Conservation (phyloP, 2,888 invertebrate species). For the Chrysina gloriosa region DNA sequence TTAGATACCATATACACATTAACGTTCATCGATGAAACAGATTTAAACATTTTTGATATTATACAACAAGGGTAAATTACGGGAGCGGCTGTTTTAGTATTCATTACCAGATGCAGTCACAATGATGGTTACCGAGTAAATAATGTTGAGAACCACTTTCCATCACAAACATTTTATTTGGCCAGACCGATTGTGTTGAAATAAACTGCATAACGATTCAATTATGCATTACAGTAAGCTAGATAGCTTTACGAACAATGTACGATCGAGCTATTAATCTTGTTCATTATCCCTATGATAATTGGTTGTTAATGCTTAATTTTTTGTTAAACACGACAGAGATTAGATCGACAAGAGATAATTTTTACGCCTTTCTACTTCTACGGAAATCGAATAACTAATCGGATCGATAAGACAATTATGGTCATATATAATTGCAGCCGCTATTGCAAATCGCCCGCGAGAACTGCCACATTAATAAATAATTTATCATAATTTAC, state of each 20-base stretch:
- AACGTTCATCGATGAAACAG: no score
- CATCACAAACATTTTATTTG: slow-evolving; percentile 1
- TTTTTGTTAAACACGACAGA: not conserved
- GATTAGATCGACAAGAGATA: not conserved
- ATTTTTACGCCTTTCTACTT: not conserved
- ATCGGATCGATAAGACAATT: not conserved
- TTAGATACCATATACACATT: no score
- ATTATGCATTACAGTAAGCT: slow-evolving; percentile 5
- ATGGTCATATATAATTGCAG: not conserved
- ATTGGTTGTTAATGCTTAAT: slow-evolving; percentile 1
- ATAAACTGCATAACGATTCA: slow-evolving; percentile 28
- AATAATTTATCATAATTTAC: slow-evolving; percentile 36
- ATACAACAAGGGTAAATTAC: no score
- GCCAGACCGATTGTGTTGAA: slow-evolving; percentile 10
- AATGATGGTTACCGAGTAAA: not conserved
- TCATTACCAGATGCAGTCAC: not conserved
- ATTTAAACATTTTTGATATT: no score
- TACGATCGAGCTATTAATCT: not conserved
- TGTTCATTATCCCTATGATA: not conserved
- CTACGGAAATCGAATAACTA: not conserved
- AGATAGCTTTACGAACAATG: slow-evolving; percentile 7
- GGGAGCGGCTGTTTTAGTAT: slow-evolving; percentile 3
- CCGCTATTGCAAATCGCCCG: slow-evolving; percentile 22
- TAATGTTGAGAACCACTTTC: slow-evolving; percentile 23
- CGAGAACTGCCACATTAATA: slow-evolving; percentile 25